A percentile compares a stretch with the other conserved stretches of the same genome.
These are phyloP conservation scores for Lagodon rhomboides DNA, from an alignment of 2,797 vertebrate species.

Conservation along the genomic window DNA sequence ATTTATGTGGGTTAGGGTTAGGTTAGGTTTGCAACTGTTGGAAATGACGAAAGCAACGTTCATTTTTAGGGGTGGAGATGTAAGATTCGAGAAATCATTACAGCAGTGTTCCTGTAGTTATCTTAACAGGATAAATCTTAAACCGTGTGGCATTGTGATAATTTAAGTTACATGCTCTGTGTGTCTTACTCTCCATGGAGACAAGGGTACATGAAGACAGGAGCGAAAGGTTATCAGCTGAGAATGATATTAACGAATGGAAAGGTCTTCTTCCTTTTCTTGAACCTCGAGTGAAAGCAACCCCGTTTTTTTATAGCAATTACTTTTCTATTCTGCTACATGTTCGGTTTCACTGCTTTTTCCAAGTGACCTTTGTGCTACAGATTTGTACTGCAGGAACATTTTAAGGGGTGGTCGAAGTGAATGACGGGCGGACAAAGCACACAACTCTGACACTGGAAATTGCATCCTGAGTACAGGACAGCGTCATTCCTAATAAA, in stretches of 20 bases:
- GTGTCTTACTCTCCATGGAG: slow-evolving; percentile 43
- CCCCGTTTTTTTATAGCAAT: neutral
- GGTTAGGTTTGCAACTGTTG: neutral
- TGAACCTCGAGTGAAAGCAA: neutral
- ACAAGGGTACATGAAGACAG: slow-evolving; percentile 4
- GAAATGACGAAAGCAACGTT: slow-evolving; percentile 28
- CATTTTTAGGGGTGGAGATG: slow-evolving; percentile 14
- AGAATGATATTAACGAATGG: slow-evolving; percentile 6
- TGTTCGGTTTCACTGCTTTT: neutral
- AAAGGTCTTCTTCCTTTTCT: slow-evolving; percentile 3
- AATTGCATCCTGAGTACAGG: neutral
- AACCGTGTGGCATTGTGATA: neutral
- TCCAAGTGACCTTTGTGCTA: neutral
- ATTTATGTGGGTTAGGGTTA: slow-evolving; percentile 5
- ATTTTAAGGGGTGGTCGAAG: neutral
- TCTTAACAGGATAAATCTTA: slow-evolving; percentile 51
- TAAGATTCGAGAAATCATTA: neutral
- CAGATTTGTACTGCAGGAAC: neutral
- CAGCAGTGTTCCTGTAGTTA: slow-evolving; percentile 21
- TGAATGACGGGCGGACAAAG: neutral
- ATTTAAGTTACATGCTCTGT: slow-evolving; percentile 30
- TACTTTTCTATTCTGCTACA: neutral
- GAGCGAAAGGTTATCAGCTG: slow-evolving; percentile 10
- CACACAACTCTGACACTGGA: neutral
- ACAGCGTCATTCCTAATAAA: slow-evolving; percentile 1